Base-by-base conservation (phyloP, 2,113 vertebrate species). In the Psammodynastes pulverulentus region DNA sequence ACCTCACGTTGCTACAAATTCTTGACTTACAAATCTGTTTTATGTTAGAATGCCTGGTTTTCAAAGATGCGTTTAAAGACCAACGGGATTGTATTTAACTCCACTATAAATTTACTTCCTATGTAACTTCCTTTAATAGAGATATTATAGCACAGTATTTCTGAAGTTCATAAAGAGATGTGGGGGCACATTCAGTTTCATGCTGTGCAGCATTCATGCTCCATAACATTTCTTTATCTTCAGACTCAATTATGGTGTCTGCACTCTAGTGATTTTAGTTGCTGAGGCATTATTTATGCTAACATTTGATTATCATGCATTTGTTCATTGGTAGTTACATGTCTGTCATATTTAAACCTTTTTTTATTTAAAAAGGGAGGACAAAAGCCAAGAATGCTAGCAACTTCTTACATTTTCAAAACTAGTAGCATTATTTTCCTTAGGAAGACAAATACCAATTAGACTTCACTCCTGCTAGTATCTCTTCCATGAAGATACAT, bases 121-220 rank as follows among this genome's bases (percentile, higher is more conserved):
- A 91, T 87, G 91, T 88, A n/a, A 87, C 95, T 96, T 94, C 92
- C 94, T 91, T 91, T 94, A 34, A 87, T 67, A 88, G 56, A 94
- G 93, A 29, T 54, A 90, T 58, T 92, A 21, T 0, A 5, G 52
- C 91, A 86, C 88, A 91, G 94, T 94, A 45, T 67, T 52, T 94
- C 92, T 92, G 34, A 95, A 95, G 91, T 91, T 92, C 93, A 94
- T 92, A 87, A 94, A 95, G 95, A 34, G 49, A 52, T 95, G 89
- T 84, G 94, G 91, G 90, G 92, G 94, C 89, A 88, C 93, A 48
- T 94, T 0, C 0, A 72, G 91, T 48, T 91, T 96, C 93, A 95
- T 93, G 67, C 89, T 87, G 86, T 91, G 89, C 91, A 94, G 23
- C 21, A 43, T 79, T 51, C 45, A 7, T 43, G 53, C 94, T 93